Evolutionary conservation across 2,113 vertebrate species (phyloP), one percentile per base, ranked within the genome.

Genomic region (Sorex araneus): DNA sequence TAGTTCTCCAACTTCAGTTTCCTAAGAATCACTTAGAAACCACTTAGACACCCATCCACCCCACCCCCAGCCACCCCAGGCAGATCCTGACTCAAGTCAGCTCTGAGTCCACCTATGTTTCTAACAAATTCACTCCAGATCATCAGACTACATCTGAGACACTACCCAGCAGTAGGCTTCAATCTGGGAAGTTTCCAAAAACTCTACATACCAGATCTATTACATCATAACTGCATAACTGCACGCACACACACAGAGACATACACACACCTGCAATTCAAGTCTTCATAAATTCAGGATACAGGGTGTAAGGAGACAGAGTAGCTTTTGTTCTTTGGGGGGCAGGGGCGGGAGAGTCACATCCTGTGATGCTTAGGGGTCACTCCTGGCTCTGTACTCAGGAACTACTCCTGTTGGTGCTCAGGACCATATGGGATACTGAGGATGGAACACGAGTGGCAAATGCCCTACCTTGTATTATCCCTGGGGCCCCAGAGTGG

Each of bases 241-340:
- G 63, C 30, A 67, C 1, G 19, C 8, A 18, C 23, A 30, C 23
- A 30, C 50, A 21, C 32, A 25, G 27, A 47, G n/a, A 34, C 54
- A 15, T 7, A 74, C 21, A 63, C 32, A 30, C 34, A 32, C 34
- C 16, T 8, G 21, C 3, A 70, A 45, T 47, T 18, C 34, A 63
- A 60, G 47, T 11, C 79, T 47, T 70, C n/a, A 36, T 63, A 83
- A 76, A 50, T 63, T 93, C 63, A 78, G 66, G 50, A 54, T 73
- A 74, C 69, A 15, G 60, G 19, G 36, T 45, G 6, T 16, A 40
- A 77, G 18, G n/a, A 93, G 63, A 77, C 36, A 83, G 27, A 83
- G n/a, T 27, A 10, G 9, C 30, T 36, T 25, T 64, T 60, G 21
- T 60, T 60, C 21, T 60, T 2, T 21, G 21, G 57, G 57, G 57